Percentiles rank a stretch among this genome's conserved stretches.
Evolutionary conservation across 2,797 vertebrate genomes (phyloP).

Genomic region (Heterohyrax brucei): DNA sequence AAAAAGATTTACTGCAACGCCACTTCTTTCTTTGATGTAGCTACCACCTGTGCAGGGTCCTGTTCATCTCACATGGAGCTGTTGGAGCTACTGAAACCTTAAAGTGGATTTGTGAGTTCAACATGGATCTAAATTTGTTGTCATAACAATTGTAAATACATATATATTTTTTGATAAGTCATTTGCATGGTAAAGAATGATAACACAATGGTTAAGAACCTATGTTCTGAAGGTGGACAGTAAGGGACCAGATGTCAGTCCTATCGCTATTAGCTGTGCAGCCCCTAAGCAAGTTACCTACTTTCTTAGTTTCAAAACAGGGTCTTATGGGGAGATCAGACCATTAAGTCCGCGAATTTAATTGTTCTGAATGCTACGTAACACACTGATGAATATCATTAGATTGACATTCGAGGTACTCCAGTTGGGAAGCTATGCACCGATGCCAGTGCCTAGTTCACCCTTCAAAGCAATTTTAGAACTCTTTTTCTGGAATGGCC

Average conservation of each 20-base stretch:
- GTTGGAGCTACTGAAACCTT: background rate
- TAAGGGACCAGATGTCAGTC: background rate
- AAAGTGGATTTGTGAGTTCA: background rate
- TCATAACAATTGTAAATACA: background rate
- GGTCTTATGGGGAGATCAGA: no score
- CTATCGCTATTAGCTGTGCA: background rate
- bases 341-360: no score
- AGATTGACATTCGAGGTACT: no score
- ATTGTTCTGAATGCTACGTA: no score
- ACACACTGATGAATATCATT: no score
- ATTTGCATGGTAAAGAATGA: slow-evolving; percentile 44
- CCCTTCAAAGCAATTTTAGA: no score
- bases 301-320: slow-evolving; percentile 63
- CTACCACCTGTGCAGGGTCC: background rate
- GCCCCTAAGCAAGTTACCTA: background rate
- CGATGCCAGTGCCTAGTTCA: no score
- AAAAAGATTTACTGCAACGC: slow-evolving; percentile 1
- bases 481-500: no score
- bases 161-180: background rate
- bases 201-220: background rate
- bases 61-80: background rate
- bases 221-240: background rate
- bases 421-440: no score
- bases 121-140: background rate
- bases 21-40: background rate